Percentiles rank a stretch among this genome's conserved stretches.
Conservation (phyloP, 2,113 vertebrate species). For the Apteryx owenii region DNA sequence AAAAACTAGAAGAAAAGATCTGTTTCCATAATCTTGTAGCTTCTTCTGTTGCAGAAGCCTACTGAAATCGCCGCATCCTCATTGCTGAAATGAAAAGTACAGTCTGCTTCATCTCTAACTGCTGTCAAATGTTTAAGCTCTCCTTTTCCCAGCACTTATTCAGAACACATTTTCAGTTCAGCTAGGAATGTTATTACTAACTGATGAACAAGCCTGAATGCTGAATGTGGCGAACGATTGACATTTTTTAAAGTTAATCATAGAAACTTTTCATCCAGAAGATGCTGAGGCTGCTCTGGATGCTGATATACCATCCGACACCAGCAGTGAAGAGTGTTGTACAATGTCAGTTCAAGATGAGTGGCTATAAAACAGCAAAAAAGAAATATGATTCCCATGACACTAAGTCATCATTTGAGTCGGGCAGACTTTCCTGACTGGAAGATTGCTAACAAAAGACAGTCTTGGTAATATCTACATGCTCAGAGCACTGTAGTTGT, state of each 20-base stretch:
- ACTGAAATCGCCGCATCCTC: background rate
- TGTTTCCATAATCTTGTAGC: background rate
- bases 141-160: constrained; percentile 5
- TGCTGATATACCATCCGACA: constrained; percentile 33
- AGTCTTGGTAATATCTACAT: background rate
- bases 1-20: constrained; percentile 42
- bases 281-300: constrained; percentile 43
- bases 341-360: constrained; percentile 15
- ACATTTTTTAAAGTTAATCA: constrained; percentile 53
- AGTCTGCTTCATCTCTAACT: constrained; percentile 24
- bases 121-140: constrained; percentile 29
- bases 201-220: constrained; percentile 61
- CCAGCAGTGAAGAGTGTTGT: background rate
- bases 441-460: background rate
- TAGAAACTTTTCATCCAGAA: constrained; percentile 57
- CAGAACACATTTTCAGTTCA: constrained; percentile 30
- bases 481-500: background rate
- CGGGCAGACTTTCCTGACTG: background rate
- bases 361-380: constrained; percentile 22
- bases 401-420: background rate
- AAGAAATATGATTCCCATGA: background rate
- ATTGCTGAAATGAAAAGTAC: constrained; percentile 32
- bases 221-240: background rate
- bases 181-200: constrained; percentile 38
- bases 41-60: constrained; percentile 11